Base-by-base conservation (phyloP, 2,113 vertebrate genomes). In the Synchiropus splendidus region DNA sequence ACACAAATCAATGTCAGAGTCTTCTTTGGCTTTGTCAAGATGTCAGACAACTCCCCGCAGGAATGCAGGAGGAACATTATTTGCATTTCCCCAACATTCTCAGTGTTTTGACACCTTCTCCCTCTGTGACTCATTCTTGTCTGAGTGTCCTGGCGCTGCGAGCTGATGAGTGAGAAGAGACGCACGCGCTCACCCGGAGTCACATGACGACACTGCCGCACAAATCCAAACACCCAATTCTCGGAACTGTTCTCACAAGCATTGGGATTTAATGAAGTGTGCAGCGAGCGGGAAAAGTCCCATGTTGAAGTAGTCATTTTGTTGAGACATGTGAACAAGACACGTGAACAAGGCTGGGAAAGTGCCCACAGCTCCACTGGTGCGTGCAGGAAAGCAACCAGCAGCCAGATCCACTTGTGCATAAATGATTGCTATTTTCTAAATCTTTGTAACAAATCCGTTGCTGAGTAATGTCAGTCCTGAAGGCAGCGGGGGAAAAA, bases 1-100 rank as follows among this genome's bases (percentile, higher is more conserved):
- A 89, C 92, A 92, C 85, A 82, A 81, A 78, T 93, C 88, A 88
- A 79, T 87, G 88, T 94, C 86, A 86, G 76, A 87, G 77, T 73
- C 21, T 86, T 85, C 64, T 87, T 81, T 82, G 75, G 67, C 83
- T 81, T 86, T 88, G 90, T 90, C 88, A 91, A 84, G 87, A 86
- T 69, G 71, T 85, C 81, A 83, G 76, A 85, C 85, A 88, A 87
- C 80, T 86, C 90, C 85, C 87, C 88, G 54, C 67, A 63, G 85
- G 88, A 86, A 57, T 78, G 74, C 67, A 72, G 67, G 78, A 82
- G 82, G 64, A 84, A 76, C 78, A 85, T 84, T 87, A 90, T 92
- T 92, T 91, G 87, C 86, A 88, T 69, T 88, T 88, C 84, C 72
- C 67, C 79, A 83, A 82, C 65, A 83, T 67, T 89, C 89, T 87